phyloP scores from a whole-genome alignment of 2,888 invertebrate genomes.

The Yponomeuta malinellus region DNA sequence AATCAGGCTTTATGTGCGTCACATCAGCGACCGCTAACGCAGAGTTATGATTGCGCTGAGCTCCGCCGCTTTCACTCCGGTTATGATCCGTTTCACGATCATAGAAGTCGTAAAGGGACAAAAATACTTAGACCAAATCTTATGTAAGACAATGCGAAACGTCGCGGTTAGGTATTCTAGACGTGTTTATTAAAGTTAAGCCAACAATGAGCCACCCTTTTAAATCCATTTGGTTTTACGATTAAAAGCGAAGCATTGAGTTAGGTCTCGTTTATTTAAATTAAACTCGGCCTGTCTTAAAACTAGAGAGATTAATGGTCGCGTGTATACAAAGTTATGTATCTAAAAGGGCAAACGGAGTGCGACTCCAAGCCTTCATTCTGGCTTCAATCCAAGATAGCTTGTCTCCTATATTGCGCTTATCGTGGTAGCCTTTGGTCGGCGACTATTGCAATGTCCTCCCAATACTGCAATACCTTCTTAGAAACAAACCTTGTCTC shows the following conservation, averaged over 20 bases:
- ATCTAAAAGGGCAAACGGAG: conserved; percentile 63
- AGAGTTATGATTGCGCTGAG: conserved; percentile 45
- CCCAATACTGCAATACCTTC: no score
- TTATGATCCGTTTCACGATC: conserved; percentile 54
- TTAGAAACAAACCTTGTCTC: not conserved
- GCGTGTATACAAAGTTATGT: conserved; percentile 73
- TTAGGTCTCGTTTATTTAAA: conserved; percentile 70
- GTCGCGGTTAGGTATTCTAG: not conserved
- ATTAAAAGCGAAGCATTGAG: conserved; percentile 53
- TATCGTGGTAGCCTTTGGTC: conserved; percentile 34
- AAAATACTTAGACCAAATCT: not conserved
- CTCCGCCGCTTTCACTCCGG: conserved; percentile 34
- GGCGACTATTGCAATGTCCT: not conserved
- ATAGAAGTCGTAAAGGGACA: conserved; percentile 20
- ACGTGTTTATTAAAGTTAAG: not conserved
- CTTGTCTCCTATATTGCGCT: conserved; percentile 60
- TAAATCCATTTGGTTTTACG: not conserved
- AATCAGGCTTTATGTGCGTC: conserved; percentile 54
- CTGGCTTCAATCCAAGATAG: conserved; percentile 72
- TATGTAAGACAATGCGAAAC: not conserved
- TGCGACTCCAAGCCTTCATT: conserved; percentile 55
- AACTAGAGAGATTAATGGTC: conserved; percentile 74
- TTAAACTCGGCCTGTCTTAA: conserved; percentile 66
- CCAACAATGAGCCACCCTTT: not conserved
- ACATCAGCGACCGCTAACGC: conserved; percentile 49